Percentiles rank a stretch among this genome's conserved stretches.
These are phyloP conservation scores for Pseudochirops cupreus DNA, from an alignment of 2,797 vertebrate genomes.

Conservation along the genomic window DNA sequence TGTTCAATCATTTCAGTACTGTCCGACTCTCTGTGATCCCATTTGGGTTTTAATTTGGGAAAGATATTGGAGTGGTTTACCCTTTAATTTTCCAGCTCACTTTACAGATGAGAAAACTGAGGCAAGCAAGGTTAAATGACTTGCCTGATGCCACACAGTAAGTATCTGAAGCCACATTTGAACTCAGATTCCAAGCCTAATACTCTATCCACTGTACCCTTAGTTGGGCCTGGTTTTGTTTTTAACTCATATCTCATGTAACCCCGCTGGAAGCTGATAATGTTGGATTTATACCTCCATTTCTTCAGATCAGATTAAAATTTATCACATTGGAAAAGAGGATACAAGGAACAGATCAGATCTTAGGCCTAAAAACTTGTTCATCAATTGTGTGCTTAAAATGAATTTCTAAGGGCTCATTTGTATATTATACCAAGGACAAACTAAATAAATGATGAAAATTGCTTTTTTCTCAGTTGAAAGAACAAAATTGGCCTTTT, in stretches of 20 bases:
- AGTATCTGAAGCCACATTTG: neutral
- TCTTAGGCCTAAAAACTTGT: rapidly evolving
- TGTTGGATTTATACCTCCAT: rapidly evolving
- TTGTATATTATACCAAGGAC: neutral
- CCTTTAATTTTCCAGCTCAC: neutral
- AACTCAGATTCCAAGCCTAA: neutral
- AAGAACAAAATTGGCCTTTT: neutral
- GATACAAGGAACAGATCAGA: rapidly evolving
- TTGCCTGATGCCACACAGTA: neutral
- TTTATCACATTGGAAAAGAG: rapidly evolving
- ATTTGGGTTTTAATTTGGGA: neutral
- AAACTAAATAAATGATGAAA: rapidly evolving
- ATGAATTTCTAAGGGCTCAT: neutral
- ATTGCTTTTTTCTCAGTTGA: neutral
- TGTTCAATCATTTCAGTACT: too few species aligned
- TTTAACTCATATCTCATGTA: neutral
- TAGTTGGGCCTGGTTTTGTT: neutral
- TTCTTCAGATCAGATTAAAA: too few species aligned
- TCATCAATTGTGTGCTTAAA: rapidly evolving
- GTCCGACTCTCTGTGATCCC: neutral
- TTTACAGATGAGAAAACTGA: neutral
- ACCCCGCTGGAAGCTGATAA: neutral
- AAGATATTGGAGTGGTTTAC: neutral
- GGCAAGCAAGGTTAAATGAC: neutral
- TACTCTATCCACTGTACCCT: neutral